Base-by-base conservation (phyloP, 1,140 invertebrate species). In the Polypedilum pembai region DNA sequence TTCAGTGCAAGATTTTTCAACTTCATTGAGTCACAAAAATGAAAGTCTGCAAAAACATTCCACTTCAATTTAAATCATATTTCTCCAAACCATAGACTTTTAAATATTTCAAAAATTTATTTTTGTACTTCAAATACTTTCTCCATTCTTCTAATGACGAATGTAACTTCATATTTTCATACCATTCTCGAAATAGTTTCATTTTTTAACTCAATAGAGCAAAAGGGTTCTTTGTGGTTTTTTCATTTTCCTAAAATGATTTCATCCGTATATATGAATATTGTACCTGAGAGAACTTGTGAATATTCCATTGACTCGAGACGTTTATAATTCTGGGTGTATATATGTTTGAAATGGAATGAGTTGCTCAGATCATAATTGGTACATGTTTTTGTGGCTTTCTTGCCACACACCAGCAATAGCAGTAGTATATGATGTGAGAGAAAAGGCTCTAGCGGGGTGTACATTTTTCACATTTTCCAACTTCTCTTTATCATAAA, bases 171-270 rank as follows among this genome's bases (percentile, higher is more conserved):
- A 56, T 56, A n/a, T 56, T 56, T 56, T 3, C 15, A 56, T 56
- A 56, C 15, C 8, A 56, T 56, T 56, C 45, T 15, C 12, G 45
- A 56, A 56, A 56, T 56, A 56, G 45, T 56, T 56, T 56, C 45
- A 56, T 56, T 56, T 45, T 56, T 56, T n/a, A 15, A 12, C 3
- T 33, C 24, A 33, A 33, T 33, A 33, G 24, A 56, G 45, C 1
- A 56, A 56, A 56, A 56, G 45, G 45, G 45, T 56, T 56, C 45
- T 56, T 56, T 56, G 45, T 56, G 45, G 45, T 56, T 56, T 56
- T 56, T 1, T 56, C n/a, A n/a, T 45, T 8, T 45, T 56, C 45
- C 45, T 56, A 33, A 33, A 33, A 33, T 33, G 12, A 56, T 56
- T 56, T n/a, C 45, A 56, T 56, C 4, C 45, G 12, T 12, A 15